These are phyloP conservation scores for Rotaria sp. DNA, from an alignment of 2,888 invertebrate genomes.

Conservation along the genomic window DNA sequence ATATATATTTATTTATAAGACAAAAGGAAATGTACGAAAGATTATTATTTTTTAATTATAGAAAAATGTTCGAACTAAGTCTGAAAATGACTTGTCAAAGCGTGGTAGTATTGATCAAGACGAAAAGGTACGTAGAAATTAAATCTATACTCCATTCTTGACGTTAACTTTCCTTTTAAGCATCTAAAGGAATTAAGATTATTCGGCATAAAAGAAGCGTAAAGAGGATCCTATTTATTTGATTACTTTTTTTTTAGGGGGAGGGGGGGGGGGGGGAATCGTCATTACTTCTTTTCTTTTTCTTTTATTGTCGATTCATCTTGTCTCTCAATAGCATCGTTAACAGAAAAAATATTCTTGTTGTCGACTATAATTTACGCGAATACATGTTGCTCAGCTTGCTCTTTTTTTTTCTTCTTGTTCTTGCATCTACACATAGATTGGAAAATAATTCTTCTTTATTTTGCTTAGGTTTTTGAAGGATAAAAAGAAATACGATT, in stretches of 20 bases:
- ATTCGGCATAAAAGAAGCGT: not conserved
- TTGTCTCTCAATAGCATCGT: constrained; percentile 4
- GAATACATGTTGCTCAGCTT: constrained; percentile 19
- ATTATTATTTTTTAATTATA: not conserved
- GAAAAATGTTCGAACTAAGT: not conserved
- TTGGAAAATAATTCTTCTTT: not conserved
- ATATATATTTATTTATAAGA: not conserved
- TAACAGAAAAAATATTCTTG: not conserved
- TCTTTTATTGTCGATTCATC: not conserved
- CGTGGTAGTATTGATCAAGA: not conserved
- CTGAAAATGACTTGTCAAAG: constrained; percentile 13
- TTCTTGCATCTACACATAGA: not conserved
- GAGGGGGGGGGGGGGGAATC: too few species aligned
- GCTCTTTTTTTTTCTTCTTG: not conserved
- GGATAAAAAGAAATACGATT: not conserved
- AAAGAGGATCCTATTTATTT: not conserved
- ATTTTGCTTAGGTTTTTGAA: not conserved
- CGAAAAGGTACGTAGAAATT: not conserved
- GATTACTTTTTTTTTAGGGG: not conserved
- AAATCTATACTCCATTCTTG: too few species aligned
- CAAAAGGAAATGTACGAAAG: not conserved
- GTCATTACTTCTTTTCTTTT: not conserved
- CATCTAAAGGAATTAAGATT: not conserved
- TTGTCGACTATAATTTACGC: constrained; percentile 3
- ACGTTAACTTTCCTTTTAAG: too few species aligned